Percentiles rank a stretch among this genome's conserved stretches.
phyloP scores from a whole-genome alignment of 2,797 vertebrate genomes.

The Sphenopsis melanotis region DNA sequence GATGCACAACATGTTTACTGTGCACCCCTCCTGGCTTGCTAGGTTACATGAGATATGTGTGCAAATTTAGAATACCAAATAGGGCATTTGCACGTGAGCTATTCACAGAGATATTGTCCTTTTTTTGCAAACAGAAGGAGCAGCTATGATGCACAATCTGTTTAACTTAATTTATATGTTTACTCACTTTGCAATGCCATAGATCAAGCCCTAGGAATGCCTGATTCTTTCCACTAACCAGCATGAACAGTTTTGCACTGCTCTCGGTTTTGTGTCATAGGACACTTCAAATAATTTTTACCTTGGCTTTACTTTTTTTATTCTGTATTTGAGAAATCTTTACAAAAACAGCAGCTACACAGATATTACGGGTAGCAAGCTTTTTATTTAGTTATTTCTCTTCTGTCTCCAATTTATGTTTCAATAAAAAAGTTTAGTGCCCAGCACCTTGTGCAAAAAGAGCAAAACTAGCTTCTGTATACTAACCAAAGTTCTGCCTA shows the following conservation, averaged over 20 bases:
- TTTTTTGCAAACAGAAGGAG: neutral
- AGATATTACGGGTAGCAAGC: neutral
- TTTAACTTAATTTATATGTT: conserved; percentile 6
- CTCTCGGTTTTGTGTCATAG: neutral
- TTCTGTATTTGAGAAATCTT: neutral
- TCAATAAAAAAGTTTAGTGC: neutral
- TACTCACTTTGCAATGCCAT: neutral
- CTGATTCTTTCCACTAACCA: neutral
- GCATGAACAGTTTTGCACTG: neutral
- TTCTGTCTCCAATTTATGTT: neutral
- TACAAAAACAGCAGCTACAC: neutral
- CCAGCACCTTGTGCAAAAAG: neutral
- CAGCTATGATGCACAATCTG: neutral
- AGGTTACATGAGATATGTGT: neutral
- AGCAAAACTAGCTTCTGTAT: neutral
- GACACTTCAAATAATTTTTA: neutral
- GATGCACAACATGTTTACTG: neutral
- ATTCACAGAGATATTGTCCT: neutral
- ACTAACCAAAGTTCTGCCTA: neutral
- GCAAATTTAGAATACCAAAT: neutral
- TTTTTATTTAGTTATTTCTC: neutral
- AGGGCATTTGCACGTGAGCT: neutral
- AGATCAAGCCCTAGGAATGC: neutral
- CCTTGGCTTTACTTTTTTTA: neutral
- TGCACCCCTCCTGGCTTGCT: neutral